phyloP scores from a whole-genome alignment of 2,888 invertebrate species.

The Prosapia bicincta region DNA sequence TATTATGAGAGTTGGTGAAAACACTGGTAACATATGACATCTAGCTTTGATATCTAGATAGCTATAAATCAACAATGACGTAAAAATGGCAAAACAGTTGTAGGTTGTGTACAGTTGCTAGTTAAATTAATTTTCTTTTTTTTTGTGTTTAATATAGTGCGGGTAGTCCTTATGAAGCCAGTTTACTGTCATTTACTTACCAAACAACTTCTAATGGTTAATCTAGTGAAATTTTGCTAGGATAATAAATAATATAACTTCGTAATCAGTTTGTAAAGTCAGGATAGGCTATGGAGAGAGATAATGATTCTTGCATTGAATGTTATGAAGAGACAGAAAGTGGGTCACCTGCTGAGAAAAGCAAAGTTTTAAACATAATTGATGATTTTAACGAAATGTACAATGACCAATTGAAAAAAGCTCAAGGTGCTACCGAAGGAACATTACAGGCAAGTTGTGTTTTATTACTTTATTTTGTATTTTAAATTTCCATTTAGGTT shows the following conservation, averaged over 20 bases:
- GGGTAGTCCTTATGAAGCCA: background rate
- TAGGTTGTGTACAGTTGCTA: background rate
- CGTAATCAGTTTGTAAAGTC: background rate
- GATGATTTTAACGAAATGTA: background rate
- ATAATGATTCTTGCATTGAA: background rate
- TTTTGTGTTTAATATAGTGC: background rate
- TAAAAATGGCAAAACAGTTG: background rate
- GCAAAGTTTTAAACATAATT: background rate
- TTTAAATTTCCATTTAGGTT: no score
- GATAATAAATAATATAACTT: background rate
- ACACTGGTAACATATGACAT: background rate
- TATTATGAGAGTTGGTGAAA: no score
- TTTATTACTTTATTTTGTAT: no score
- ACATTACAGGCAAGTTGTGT: background rate
- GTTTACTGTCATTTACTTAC: background rate
- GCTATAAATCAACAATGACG: background rate
- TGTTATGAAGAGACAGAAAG: background rate
- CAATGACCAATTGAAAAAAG: background rate
- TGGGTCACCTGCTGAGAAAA: background rate
- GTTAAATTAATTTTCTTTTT: background rate
- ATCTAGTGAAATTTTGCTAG: background rate
- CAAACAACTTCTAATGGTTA: background rate
- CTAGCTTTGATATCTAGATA: background rate
- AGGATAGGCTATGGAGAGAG: background rate
- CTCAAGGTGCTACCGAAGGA: background rate